Conservation (phyloP, 2,797 vertebrate species). For the Poeciliopsis presidionis region DNA sequence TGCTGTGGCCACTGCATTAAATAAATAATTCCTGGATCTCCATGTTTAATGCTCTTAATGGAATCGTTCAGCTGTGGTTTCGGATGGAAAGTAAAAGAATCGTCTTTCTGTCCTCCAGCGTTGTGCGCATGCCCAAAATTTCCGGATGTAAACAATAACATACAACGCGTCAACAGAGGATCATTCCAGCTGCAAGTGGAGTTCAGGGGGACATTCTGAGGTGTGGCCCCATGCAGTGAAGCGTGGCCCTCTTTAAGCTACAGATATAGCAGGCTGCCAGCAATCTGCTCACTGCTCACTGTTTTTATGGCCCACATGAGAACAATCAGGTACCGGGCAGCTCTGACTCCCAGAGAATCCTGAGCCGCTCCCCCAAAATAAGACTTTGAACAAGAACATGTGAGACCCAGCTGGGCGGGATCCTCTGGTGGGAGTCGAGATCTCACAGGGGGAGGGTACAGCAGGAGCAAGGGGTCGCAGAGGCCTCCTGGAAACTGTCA, state of each 20-base stretch:
- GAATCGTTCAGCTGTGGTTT: no score
- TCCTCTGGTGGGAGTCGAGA: slow-evolving; percentile 22
- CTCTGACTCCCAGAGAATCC: slow-evolving; percentile 26
- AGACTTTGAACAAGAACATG: slow-evolving; percentile 51
- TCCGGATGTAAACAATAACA: no score
- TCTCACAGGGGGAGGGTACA: slow-evolving; percentile 22
- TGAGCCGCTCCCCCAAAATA: neutral
- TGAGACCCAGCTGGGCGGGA: slow-evolving; percentile 52
- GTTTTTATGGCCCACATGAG: slow-evolving; percentile 37
- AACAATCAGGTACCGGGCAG: slow-evolving; percentile 8
- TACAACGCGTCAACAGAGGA: neutral
- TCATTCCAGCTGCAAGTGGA: neutral
- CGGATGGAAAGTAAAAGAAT: no score
- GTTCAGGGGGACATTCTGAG: neutral
- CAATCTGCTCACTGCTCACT: slow-evolving; percentile 1
- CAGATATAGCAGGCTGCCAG: slow-evolving; percentile 7
- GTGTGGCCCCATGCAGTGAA: slow-evolving; percentile 12
- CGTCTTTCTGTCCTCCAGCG: no score
- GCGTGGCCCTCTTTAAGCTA: neutral
- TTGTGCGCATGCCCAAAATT: no score
- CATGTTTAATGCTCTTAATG: no score
- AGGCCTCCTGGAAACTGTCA: neutral
- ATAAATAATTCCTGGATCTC: no score
- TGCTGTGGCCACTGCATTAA: no score
- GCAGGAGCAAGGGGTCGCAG: neutral